Evolutionary conservation across 2,113 vertebrate species (phyloP), one percentile per base, ranked within the genome.

Genomic region (Phasianus colchicus): DNA sequence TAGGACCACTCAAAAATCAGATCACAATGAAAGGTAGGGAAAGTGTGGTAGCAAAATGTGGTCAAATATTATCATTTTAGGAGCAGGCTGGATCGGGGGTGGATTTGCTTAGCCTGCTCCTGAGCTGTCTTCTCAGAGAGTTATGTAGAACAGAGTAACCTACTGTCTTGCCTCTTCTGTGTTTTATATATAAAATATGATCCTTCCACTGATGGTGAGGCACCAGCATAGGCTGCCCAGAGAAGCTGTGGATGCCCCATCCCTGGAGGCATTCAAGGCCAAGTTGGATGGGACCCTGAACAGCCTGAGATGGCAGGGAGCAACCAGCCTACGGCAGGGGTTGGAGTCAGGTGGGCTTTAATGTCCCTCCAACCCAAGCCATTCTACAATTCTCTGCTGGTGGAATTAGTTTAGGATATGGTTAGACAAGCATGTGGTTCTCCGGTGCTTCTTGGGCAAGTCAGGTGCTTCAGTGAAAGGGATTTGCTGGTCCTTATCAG

Each of bases 1-100:
- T 27, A 54, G 27, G 27, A 54, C 52, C 52, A 54, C 52, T 15
- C 27, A 54, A 54, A 54, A 54, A 17, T 17, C 52, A 30, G 27
- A 54, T 27, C 71, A 58, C 69, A 58, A 17, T 30, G 60, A 70
- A 70, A 76, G 48, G 48, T 64, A 45, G 66, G 73, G 86, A 83
- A 95, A 84, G 45, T n/a, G 22, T 55, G 52, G 43, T 32, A 82
- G 43, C 15, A 78, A 65, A 38, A 70, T 29, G 57, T 82, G 88
- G 47, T 74, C 54, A 79, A 90, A 65, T 29, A 29, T 61, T 48
- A 55, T 36, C 3, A 1, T 52, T 90, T 42, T 27, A 60, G 67
- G 60, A 77, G 17, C 0, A 0, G 60, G 9, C 32, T 76, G 55
- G 54, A 50, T 32, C 1, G 0, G 18, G 17, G 34, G 3, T 83